Evolutionary conservation across 2,888 invertebrate species (phyloP), one percentile per base, ranked within the genome.

Genomic region (Catonia carolina): DNA sequence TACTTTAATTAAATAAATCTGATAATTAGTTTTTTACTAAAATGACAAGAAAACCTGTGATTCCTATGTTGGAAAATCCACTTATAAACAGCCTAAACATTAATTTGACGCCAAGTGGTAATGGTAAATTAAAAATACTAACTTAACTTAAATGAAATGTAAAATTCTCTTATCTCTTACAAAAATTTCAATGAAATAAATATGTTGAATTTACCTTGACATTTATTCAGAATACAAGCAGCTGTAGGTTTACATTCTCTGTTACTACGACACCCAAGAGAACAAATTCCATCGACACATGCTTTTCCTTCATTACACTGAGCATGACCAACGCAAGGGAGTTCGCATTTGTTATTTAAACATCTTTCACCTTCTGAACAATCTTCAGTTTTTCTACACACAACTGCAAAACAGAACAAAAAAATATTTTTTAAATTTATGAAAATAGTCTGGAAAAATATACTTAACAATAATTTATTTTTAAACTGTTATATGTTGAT

Each of bases 161-260:
- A n/a, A n/a, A n/a, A n/a, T n/a, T n/a, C n/a, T n/a, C n/a, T n/a
- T n/a, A n/a, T n/a, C n/a, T n/a, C n/a, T n/a, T n/a, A n/a, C n/a
- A n/a, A n/a, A n/a, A n/a, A n/a, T n/a, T n/a, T n/a, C n/a, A n/a
- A n/a, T n/a, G n/a, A n/a, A n/a, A n/a, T n/a, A n/a, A n/a, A n/a
- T n/a, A n/a, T n/a, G n/a, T n/a, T n/a, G n/a, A n/a, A n/a, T n/a
- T 53, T 68, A 75, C 75, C 73, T 68, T 81, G 78, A 69, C 93
- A 94, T 74, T 85, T 88, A 68, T 85, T 89, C 66, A 87, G 86
- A 36, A 92, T 79, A 68, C 94, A 94, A 2, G 91, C 84, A 69
- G 90, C 82, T 54, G 83, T 80, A 14, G 76, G 76, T 1, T 79
- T 77, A 68, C 94, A 94, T 66, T 92, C 88, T 66, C 83, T 84